phyloP scores from a whole-genome alignment of 2,113 vertebrate genomes.

The Irena cyanogastra region DNA sequence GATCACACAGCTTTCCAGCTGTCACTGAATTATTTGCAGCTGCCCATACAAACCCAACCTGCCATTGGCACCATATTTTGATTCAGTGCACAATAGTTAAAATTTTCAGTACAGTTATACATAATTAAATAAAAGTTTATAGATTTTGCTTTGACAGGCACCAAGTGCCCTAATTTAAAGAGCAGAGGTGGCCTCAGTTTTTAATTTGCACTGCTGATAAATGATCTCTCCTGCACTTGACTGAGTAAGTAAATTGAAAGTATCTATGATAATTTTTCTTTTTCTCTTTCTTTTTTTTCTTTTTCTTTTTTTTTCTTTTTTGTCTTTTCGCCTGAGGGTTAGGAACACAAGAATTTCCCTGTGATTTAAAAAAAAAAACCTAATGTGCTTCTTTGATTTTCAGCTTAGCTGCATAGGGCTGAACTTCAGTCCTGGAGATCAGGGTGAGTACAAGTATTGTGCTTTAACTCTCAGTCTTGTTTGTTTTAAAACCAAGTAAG shows the following conservation, averaged over 20 bases:
- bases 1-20: neutral
- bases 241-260: neutral
- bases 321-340: too few relatives aligned
- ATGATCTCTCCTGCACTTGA: neutral
- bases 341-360: neutral
- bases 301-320: neutral
- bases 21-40: neutral
- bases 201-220: neutral
- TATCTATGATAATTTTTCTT: too few relatives aligned
- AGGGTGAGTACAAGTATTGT: neutral
- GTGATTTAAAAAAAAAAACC: neutral
- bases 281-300: neutral
- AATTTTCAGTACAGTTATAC: neutral
- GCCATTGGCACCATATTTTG: neutral
- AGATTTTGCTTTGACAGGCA: neutral
- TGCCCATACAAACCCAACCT: neutral
- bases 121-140: too few relatives aligned
- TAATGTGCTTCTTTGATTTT: neutral
- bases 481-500: neutral
- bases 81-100: neutral
- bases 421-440: neutral
- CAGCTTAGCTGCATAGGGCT: neutral
- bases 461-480: neutral
- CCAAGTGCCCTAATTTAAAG: neutral
- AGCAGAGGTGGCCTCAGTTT: neutral